Evolutionary conservation across 2,797 vertebrate genomes (phyloP).

Genomic region (Darevskia nairensis): DNA sequence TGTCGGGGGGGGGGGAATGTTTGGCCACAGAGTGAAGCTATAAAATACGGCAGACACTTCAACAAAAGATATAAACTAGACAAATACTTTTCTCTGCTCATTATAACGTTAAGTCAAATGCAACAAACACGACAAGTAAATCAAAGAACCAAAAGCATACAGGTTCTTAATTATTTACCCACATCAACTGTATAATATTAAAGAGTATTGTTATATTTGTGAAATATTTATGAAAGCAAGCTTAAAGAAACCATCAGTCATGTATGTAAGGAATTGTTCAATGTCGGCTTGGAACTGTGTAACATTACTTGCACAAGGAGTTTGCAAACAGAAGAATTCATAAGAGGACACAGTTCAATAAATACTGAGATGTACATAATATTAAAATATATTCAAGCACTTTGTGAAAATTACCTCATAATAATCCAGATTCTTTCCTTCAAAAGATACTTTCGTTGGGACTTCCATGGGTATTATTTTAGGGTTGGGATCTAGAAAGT

Average conservation of each 20-base stretch:
- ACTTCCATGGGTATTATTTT: conserved; percentile 80
- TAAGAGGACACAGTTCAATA: background rate
- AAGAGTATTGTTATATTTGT: background rate
- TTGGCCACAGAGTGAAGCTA: background rate
- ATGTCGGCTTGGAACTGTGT: background rate
- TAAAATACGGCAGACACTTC: conserved; percentile 9
- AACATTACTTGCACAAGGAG: background rate
- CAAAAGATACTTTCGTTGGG: conserved; percentile 74
- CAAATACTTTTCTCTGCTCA: background rate
- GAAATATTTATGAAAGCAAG: background rate
- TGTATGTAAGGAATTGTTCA: background rate
- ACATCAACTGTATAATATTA: background rate
- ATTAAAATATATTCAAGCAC: conserved; percentile 44
- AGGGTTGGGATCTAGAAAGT: conserved; percentile 78
- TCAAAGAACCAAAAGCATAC: background rate
- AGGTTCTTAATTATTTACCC: background rate
- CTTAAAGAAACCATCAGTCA: background rate
- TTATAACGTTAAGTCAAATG: background rate
- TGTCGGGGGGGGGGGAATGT: background rate
- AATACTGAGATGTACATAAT: conserved; percentile 15
- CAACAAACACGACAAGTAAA: background rate
- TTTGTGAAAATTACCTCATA: conserved; percentile 70
- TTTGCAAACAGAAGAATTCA: background rate
- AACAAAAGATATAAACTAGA: conserved; percentile 7
- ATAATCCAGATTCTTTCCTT: conserved; percentile 78